phyloP scores from a whole-genome alignment of 2,113 vertebrate species.

The Ceuthmochares aereus region DNA sequence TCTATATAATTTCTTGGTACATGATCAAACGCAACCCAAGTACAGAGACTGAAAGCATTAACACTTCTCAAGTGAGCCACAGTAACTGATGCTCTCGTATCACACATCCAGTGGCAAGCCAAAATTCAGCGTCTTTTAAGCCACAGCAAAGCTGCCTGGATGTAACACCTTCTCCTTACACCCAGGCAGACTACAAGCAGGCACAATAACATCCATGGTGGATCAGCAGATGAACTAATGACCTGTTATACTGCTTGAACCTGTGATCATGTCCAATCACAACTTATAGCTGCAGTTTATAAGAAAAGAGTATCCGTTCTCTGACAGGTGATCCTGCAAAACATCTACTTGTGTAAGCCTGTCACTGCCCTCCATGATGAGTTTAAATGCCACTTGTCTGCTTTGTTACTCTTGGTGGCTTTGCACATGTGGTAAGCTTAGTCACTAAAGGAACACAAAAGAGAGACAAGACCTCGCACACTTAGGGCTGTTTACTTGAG shows the following conservation, averaged over 20 bases:
- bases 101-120: background rate
- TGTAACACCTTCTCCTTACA: background rate
- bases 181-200: background rate
- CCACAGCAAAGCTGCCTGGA: background rate
- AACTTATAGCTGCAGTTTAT: background rate
- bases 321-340: background rate
- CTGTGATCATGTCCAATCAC: rapidly evolving
- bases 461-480: background rate
- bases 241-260: background rate
- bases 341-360: background rate
- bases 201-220: background rate
- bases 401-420: background rate
- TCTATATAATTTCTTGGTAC: background rate
- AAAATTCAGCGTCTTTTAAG: background rate
- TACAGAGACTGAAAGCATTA: background rate
- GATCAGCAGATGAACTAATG: background rate
- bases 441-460: no score
- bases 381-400: background rate
- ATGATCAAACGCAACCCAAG: background rate
- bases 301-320: background rate
- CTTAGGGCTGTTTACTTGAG: background rate
- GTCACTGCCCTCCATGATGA: no score
- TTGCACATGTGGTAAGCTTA: rapidly evolving
- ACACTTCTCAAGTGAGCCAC: background rate
- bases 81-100: background rate